Percentiles rank a stretch among this genome's conserved stretches.
Evolutionary conservation across 2,888 invertebrate species (phyloP).

Genomic region (Pristionchus fissidentatus): DNA sequence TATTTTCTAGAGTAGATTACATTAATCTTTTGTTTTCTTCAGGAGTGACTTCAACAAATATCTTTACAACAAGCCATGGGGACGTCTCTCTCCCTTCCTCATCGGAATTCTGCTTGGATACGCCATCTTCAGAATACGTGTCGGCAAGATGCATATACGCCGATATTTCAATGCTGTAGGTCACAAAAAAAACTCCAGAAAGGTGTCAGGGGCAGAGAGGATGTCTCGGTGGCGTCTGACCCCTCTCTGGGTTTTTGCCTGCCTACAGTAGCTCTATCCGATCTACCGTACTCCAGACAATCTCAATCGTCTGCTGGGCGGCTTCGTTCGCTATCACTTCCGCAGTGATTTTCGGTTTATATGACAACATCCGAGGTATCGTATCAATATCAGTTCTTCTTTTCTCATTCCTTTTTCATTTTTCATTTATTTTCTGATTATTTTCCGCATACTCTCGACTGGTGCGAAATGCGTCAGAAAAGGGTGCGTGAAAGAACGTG

Average conservation of each 20-base stretch:
- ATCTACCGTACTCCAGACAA: not conserved
- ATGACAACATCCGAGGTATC: slow-evolving; percentile 31
- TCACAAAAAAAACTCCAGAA: too few relatives aligned
- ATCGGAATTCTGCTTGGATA: slow-evolving; percentile 19
- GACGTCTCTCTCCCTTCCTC: not conserved
- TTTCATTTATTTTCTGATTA: too few relatives aligned
- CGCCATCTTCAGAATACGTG: slow-evolving; percentile 5
- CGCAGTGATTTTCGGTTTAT: not conserved
- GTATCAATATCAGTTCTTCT: too few relatives aligned
- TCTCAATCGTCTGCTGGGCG: slow-evolving; percentile 9
- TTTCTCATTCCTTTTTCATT: too few relatives aligned
- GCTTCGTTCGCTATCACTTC: not conserved
- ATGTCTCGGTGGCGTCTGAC: too few relatives aligned
- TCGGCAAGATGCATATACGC: not conserved
- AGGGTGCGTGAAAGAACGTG: too few relatives aligned
- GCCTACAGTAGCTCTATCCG: not conserved
- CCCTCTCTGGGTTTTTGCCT: not conserved
- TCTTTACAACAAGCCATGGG: slow-evolving; percentile 42
- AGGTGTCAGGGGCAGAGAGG: too few relatives aligned
- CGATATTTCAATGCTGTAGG: slow-evolving; percentile 4
- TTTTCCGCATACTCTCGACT: too few relatives aligned
- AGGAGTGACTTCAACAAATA: slow-evolving; percentile 22
- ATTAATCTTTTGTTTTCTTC: not conserved
- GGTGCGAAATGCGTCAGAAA: too few relatives aligned
- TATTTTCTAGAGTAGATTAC: too few relatives aligned